Base-by-base conservation (phyloP, 2,888 invertebrate genomes). In the Pterostichus madidus region DNA sequence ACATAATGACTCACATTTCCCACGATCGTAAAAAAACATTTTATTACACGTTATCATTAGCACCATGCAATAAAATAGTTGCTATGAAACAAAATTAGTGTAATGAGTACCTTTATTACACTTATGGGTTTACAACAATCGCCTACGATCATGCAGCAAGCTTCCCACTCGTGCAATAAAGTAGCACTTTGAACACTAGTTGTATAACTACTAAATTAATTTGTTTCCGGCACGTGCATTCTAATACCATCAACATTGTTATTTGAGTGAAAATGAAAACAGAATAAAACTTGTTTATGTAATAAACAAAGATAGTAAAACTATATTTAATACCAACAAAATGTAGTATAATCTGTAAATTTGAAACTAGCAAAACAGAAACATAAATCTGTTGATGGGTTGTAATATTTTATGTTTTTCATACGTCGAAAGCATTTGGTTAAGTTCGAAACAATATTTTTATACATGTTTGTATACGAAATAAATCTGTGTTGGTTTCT, bases 331-430 rank as follows among this genome's bases (percentile, higher is more conserved):
- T 31, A 32, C 46, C 0, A 2, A 49, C 46, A 49, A 49, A 75
- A 52, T 24, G 31, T 75, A 31, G 52, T 52, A 2, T 15, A 64
- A 64, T 56, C 64, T 64, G 13, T 13, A 64, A 64, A 71, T 17
- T 44, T 68, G 8, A 39, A 71, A 71, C 17, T 31, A 49, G 49
- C 13, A 79, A 39, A 79, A 79, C 61, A 61, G 64, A 64, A 61
- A 44, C 64, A 64, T 79, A 64, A 61, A 79, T 79, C 64, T 79
- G 79, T 79, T 64, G 61, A 64, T 79, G 32, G 44, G 44, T 31
- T 15, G 35, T 79, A 64, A 61, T 71, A 71, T 71, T 44, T 71
- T 44, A 71, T 71, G 68, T 44, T 46, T 32, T 24, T 8, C 31
- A 79, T 79, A 79, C 32, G 64, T 79, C 32, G 46, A 64, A 79